Base-by-base conservation (phyloP, 2,113 vertebrate genomes). In the Caranx melampygus region DNA sequence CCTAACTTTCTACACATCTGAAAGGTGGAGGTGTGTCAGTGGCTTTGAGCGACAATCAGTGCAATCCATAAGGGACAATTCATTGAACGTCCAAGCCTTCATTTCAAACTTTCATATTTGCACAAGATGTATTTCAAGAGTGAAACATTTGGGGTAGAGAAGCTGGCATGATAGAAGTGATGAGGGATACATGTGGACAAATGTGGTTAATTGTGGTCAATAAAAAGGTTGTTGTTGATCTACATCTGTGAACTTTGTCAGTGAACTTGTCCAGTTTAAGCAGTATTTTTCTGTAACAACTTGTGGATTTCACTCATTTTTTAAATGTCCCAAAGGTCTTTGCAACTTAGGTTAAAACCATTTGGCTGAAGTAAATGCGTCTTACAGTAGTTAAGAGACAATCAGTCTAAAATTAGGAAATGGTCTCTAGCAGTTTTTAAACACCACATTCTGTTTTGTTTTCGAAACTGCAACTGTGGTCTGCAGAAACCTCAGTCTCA, bases 61-160 rank as follows among this genome's bases (percentile, higher is more conserved):
- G 55, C 55, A 63, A 40, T 35, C 54, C 16, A 45, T 44, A 31
- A 75, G 60, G 66, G n/a, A 75, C 9, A 45, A 5, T 8, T 54
- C 44, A 73, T 37, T 18, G 26, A 11, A 16, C 18, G 16, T n/a
- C 47, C n/a, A n/a, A 16, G 15, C 7, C 20, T 20, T 18, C 18
- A 31, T 51, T 67, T 67, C 35, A 7, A 33, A 44, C 7, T 31
- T 58, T 71, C 2, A 37, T 40, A 11, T 70, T 70, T 52, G 16
- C 9, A 44, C 59, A 57, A 5, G 1, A 45, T 26, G 1, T 47
- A 55, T 42, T 37, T 40, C 18, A 69, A 42, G 15, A 47, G 54
- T 40, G 20, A 3, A 34, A 21, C 2, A 35, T 15, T 4, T 77
- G 5, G 15, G 64, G 3, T 26, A 18, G 26, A 51, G 5, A 3